These are phyloP conservation scores for Ciconia boyciana DNA, from an alignment of 2,113 vertebrate genomes.

Conservation along the genomic window DNA sequence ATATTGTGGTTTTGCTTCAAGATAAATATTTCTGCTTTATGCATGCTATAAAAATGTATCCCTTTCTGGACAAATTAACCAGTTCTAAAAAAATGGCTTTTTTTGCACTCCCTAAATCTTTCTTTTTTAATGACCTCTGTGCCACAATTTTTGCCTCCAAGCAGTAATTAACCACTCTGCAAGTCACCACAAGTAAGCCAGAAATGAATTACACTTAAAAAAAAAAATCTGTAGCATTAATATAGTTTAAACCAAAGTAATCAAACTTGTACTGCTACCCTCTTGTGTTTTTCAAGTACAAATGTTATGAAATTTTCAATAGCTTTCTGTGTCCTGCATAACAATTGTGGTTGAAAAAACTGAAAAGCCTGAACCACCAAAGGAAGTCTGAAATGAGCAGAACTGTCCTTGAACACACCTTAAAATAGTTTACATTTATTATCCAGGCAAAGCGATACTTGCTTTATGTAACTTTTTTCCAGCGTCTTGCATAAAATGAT, in stretches of 20 bases:
- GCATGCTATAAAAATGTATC: constrained; percentile 8
- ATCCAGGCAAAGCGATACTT: background rate
- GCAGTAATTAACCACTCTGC: constrained; percentile 51
- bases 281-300: constrained; percentile 18
- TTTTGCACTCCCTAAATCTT: constrained; percentile 47
- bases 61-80: constrained; percentile 15
- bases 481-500: background rate
- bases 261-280: background rate
- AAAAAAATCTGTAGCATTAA: background rate
- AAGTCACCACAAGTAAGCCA: constrained; percentile 20
- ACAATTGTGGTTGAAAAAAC: background rate
- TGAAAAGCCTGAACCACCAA: background rate
- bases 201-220: background rate
- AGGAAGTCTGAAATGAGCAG: constrained; percentile 1
- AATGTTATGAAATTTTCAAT: constrained; percentile 34
- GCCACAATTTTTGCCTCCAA: constrained; percentile 15
- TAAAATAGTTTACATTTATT: background rate
- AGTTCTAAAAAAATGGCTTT: background rate
- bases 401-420: constrained; percentile 50
- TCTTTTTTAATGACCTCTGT: background rate
- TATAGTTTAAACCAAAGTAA: constrained; percentile 31
- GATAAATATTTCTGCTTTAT: constrained; percentile 41
- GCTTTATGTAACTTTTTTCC: background rate
- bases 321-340: constrained; percentile 2
- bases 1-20: constrained; percentile 1